Evolutionary conservation across 2,888 invertebrate species (phyloP), one percentile per base, ranked within the genome.

Genomic region (Strigamia crassipes): DNA sequence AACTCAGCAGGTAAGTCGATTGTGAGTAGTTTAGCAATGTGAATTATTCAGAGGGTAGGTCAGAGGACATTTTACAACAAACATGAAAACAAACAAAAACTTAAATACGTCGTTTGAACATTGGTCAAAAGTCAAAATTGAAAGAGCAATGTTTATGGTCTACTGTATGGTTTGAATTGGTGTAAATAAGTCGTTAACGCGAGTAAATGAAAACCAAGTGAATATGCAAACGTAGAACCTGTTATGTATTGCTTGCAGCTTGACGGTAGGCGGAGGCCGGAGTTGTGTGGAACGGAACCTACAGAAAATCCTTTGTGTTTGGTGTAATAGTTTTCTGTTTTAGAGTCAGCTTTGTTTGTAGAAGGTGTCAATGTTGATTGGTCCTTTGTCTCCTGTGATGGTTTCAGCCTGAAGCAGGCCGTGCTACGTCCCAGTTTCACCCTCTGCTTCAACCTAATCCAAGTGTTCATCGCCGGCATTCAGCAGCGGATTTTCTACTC

Each of bases 401-500:
- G 73, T 73, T 73, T 73, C 73, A 73, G 73, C 73, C 73, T 73
- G 73, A 73, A 73, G 73, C 31, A 73, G 73, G 73, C 73, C 73
- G 51, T 80, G 51, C 42, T 42, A 78, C 42, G 18, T 34, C 81
- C 61, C 81, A 61, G 73, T 81, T 81, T 73, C 61, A 81, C 42
- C 61, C 61, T 34, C 77, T 38, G 77, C 61, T 81, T 41, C 81
- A 80, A 51, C 80, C 41, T 23, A 51, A 38, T 46, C 34, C 34
- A 27, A 73, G 38, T 78, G n/a, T 46, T 23, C 81, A 81, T 78
- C 81, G 81, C 27, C 77, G 81, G 23, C 81, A 81, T 46, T 81
- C 81, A 31, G 81, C 81, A 81, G 81, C 46, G 81, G 81, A 81
- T n/a, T 81, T 81, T 18, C 77, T 78, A n/a, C 34, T 81, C 81